Evolutionary conservation across 2,888 invertebrate species (phyloP).

Genomic region (Metacarcinus magister): DNA sequence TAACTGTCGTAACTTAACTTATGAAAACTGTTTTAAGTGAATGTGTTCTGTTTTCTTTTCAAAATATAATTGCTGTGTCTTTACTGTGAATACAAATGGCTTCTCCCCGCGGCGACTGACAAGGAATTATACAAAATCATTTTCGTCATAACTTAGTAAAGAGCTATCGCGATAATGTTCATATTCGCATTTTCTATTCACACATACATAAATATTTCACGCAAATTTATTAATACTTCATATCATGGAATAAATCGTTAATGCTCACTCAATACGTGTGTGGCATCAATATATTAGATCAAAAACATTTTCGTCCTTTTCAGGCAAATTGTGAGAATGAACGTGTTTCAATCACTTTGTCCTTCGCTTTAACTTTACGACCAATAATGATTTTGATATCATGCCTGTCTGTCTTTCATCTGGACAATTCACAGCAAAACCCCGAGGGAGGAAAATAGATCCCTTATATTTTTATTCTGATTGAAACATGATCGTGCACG

Average conservation of each 20-base stretch:
- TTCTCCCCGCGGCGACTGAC: not conserved
- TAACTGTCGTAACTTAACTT: not conserved
- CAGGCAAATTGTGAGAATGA: not conserved
- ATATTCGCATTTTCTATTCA: slow-evolving; percentile 4
- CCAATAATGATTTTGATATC: not conserved
- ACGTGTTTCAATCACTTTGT: not conserved
- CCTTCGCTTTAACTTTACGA: not conserved
- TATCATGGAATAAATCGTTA: not conserved
- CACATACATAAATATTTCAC: not conserved
- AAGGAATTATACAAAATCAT: not conserved
- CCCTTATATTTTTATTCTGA: not conserved
- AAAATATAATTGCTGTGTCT: not conserved
- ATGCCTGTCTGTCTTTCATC: not conserved
- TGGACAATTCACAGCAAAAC: not conserved
- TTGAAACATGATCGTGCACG: not conserved
- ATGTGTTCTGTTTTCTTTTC: not conserved
- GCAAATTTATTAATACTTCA: not conserved
- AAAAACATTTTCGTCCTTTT: not conserved
- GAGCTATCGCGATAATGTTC: not conserved
- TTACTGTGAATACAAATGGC: not conserved
- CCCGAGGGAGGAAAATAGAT: not conserved
- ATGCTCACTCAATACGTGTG: not conserved
- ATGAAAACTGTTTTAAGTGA: not conserved
- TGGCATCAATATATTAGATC: not conserved
- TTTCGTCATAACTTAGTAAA: not conserved